Evolutionary conservation across 2,797 vertebrate species (phyloP).

Genomic region (Nannoperca australis): DNA sequence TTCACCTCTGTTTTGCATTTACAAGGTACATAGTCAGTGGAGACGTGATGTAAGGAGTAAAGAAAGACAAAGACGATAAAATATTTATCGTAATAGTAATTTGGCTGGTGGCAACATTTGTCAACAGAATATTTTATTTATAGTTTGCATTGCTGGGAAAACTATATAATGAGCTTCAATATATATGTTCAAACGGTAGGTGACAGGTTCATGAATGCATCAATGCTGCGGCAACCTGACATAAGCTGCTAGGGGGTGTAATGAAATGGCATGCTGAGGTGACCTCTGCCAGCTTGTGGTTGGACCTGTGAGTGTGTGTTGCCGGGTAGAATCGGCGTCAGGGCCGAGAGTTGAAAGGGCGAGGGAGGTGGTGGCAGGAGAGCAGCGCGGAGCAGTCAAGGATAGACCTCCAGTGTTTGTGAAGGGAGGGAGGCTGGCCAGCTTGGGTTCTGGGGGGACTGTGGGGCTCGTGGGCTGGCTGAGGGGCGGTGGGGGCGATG

Average conservation of each 20-base stretch:
- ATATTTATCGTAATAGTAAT: slow-evolving; percentile 40
- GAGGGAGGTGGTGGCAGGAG: slow-evolving; percentile 72
- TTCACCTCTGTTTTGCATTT: slow-evolving; percentile 67
- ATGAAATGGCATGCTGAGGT: slow-evolving; percentile 50
- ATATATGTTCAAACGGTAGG: slow-evolving; percentile 49
- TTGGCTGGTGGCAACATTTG: slow-evolving; percentile 5
- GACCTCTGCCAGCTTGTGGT: slow-evolving; percentile 68
- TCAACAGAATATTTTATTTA: slow-evolving; percentile 37
- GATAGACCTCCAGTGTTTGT: slow-evolving; percentile 87
- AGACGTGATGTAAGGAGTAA: slow-evolving; percentile 45
- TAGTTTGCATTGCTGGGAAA: slow-evolving; percentile 10
- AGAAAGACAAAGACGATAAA: slow-evolving; percentile 45
- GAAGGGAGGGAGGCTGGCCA: slow-evolving; percentile 75
- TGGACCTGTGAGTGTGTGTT: slow-evolving; percentile 63
- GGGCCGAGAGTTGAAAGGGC: slow-evolving; percentile 74
- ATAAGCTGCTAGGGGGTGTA: slow-evolving; percentile 26
- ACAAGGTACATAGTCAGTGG: slow-evolving; percentile 34
- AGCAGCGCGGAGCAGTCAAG: slow-evolving; percentile 69
- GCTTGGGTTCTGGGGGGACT: slow-evolving; percentile 76
- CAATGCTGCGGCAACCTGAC: slow-evolving; percentile 64
- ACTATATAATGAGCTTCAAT: slow-evolving; percentile 4
- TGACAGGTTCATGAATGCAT: slow-evolving; percentile 53
- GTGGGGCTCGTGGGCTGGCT: slow-evolving; percentile 76
- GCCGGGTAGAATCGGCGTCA: slow-evolving; percentile 64
- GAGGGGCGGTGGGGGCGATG: slow-evolving; percentile 44